A percentile compares a stretch with the other conserved stretches of the same genome.
Evolutionary conservation across 2,113 vertebrate genomes (phyloP).

Genomic region (Corythaixoides concolor): DNA sequence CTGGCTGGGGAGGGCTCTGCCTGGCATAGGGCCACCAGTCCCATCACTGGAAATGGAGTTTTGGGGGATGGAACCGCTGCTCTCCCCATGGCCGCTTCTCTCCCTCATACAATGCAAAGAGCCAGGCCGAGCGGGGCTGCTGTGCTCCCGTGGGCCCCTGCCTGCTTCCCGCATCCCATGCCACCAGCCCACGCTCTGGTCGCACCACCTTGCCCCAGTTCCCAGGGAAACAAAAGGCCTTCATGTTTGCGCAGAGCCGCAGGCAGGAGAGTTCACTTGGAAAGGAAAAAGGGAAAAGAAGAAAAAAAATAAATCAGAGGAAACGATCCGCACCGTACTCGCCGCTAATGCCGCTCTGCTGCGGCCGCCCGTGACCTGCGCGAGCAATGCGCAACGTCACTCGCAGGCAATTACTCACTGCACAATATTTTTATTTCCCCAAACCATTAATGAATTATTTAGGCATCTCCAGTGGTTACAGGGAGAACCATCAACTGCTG

Average conservation of each 20-base stretch:
- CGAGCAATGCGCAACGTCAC: not conserved
- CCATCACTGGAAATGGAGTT: not conserved
- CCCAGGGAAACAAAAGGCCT: not conserved
- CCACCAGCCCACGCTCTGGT: not conserved
- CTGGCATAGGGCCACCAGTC: not conserved
- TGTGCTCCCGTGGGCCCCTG: not conserved
- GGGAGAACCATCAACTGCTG: not conserved
- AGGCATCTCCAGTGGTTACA: conserved; percentile 16
- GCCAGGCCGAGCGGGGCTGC: not conserved
- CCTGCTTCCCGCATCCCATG: not conserved
- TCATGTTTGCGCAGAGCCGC: not conserved
- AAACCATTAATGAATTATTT: conserved; percentile 59
- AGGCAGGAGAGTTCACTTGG: not conserved
- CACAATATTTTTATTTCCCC: conserved; percentile 41
- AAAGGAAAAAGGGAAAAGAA: not conserved
- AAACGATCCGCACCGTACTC: not conserved
- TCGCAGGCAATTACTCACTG: conserved; percentile 2
- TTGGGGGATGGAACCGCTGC: not conserved
- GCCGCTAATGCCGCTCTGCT: fast-evolving
- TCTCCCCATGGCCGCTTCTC: not conserved
- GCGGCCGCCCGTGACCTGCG: not conserved
- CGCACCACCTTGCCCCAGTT: not conserved
- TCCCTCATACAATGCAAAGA: not conserved
- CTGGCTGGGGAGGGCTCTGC: not conserved
- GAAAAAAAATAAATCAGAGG: not conserved